These are phyloP conservation scores for Battus philenor DNA, from an alignment of 1,140 invertebrate genomes.

Conservation along the genomic window DNA sequence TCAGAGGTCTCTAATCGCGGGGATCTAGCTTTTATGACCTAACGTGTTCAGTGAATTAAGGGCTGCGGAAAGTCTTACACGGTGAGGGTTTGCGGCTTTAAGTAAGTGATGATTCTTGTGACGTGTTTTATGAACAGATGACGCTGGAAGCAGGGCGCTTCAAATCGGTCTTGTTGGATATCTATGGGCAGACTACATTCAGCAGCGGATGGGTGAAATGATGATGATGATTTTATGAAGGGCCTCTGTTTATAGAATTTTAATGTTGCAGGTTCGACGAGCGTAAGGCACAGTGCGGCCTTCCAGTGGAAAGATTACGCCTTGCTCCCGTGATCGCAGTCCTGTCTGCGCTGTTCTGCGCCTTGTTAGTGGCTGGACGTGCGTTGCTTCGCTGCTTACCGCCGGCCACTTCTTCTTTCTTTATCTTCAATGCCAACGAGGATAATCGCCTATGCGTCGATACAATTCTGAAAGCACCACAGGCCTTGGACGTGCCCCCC, in stretches of 20 bases:
- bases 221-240: not conserved
- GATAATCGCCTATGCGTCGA: constrained; percentile 60
- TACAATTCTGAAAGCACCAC: constrained; percentile 29
- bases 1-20: too few relatives aligned
- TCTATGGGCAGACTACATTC: too few relatives aligned
- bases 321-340: constrained; percentile 47
- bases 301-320: constrained; percentile 38
- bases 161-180: too few relatives aligned
- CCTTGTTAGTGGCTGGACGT: constrained; percentile 33
- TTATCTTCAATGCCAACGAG: constrained; percentile 63
- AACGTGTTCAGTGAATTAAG: too few relatives aligned
- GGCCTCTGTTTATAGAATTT: not conserved
- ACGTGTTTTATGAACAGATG: too few relatives aligned
- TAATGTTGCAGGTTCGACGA: constrained; percentile 62
- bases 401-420: constrained; percentile 45
- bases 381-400: constrained; percentile 41
- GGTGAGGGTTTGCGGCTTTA: too few relatives aligned
- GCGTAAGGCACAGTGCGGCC: constrained; percentile 39
- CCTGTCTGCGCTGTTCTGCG: constrained; percentile 33
- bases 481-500: constrained; percentile 7
- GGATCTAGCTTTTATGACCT: too few relatives aligned
- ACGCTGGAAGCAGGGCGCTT: too few relatives aligned
- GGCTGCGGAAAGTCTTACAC: too few relatives aligned
- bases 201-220: too few relatives aligned
- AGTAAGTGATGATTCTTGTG: too few relatives aligned